phyloP scores from a whole-genome alignment of 2,113 vertebrate genomes.

The Onychostruthus taczanowskii region DNA sequence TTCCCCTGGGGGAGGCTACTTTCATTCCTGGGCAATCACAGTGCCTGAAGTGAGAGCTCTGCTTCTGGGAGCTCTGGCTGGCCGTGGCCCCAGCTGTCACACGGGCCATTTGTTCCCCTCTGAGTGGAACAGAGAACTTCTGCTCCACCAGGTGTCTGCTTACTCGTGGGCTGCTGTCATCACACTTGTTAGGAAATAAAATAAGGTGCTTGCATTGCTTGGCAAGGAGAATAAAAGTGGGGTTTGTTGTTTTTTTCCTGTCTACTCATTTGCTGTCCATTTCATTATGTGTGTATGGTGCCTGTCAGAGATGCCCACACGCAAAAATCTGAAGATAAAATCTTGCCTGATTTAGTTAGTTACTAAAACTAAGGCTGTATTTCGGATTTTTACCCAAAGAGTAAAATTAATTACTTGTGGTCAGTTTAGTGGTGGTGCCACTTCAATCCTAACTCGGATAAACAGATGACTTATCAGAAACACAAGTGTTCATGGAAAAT shows the following conservation, averaged over 20 bases:
- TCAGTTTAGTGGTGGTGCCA: neutral
- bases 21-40: neutral
- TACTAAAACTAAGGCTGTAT: neutral
- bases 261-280: neutral
- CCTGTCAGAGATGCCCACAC: neutral
- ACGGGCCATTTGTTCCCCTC: neutral
- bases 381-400: neutral
- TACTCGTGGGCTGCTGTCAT: neutral
- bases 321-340: neutral
- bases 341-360: neutral
- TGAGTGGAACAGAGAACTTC: neutral
- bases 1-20: neutral
- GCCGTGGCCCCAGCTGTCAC: neutral
- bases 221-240: neutral
- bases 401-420: neutral
- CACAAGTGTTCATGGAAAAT: neutral
- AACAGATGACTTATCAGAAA: neutral
- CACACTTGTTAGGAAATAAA: neutral
- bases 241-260: neutral
- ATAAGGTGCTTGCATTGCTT: neutral
- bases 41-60: neutral
- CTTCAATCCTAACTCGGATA: neutral
- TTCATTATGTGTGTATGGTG: neutral
- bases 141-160: neutral
- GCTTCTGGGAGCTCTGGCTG: neutral